These are phyloP conservation scores for Monopterus albus DNA, from an alignment of 2,113 vertebrate species.

Conservation along the genomic window DNA sequence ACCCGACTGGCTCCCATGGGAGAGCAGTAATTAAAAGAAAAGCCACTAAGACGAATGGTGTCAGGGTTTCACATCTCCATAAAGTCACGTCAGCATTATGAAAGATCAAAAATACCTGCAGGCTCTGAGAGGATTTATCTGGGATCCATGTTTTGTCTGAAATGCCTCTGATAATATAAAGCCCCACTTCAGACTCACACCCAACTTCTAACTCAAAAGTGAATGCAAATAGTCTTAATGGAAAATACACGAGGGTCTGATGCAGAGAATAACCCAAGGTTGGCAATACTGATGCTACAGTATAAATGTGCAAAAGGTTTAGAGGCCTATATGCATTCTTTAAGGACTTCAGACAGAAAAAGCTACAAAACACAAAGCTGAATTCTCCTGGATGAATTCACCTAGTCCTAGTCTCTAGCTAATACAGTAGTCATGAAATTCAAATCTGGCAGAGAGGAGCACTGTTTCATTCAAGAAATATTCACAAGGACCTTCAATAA, in stretches of 20 bases:
- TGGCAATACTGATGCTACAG: background rate
- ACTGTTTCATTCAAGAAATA: background rate
- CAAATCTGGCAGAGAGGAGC: background rate
- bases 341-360: background rate
- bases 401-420: background rate
- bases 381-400: background rate
- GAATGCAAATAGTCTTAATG: background rate
- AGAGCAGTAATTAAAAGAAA: slow-evolving; percentile 84
- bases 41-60: slow-evolving; percentile 79
- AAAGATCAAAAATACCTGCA: slow-evolving; percentile 47
- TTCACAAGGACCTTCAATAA: background rate
- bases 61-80: slow-evolving; percentile 64
- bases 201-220: slow-evolving; percentile 17
- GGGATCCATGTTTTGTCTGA: slow-evolving; percentile 19
- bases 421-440: background rate
- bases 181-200: slow-evolving; percentile 1
- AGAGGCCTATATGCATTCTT: background rate
- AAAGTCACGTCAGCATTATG: slow-evolving; percentile 45
- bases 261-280: background rate
- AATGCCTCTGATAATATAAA: background rate
- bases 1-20: slow-evolving; percentile 80
- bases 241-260: background rate
- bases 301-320: background rate
- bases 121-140: background rate
- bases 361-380: rapidly evolving